phyloP scores from a whole-genome alignment of 2,113 vertebrate species.

The Notiomystis cincta region DNA sequence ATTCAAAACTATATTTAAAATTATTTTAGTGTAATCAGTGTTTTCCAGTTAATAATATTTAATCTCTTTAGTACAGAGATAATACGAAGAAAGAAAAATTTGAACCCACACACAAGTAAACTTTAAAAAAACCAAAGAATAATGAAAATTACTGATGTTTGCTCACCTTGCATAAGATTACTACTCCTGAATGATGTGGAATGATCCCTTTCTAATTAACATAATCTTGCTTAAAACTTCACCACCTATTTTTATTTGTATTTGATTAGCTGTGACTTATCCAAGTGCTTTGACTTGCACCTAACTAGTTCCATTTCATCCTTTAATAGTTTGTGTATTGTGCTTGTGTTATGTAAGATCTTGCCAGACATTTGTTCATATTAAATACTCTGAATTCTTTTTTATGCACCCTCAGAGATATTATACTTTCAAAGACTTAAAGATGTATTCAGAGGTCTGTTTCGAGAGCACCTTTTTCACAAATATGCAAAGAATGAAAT shows the following conservation, averaged over 20 bases:
- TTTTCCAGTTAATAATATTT: background rate
- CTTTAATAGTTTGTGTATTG: background rate
- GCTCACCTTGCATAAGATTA: background rate
- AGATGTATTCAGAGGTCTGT: background rate
- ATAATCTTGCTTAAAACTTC: background rate
- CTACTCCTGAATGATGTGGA: background rate
- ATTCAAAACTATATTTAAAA: background rate
- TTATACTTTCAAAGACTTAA: background rate
- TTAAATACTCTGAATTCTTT: background rate
- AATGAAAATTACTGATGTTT: background rate
- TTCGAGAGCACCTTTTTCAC: background rate
- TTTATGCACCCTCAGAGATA: background rate
- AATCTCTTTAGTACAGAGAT: background rate
- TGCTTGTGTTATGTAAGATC: background rate
- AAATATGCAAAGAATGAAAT: background rate
- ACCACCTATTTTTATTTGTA: background rate
- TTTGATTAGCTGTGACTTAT: background rate
- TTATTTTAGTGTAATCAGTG: background rate
- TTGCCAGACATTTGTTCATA: background rate
- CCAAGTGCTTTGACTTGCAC: conserved; percentile 1
- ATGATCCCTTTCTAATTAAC: background rate
- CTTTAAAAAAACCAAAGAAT: accelerated
- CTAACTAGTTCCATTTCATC: conserved; percentile 3
- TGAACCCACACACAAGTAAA: background rate
- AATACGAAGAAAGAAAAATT: background rate